Evolutionary conservation across 2,113 vertebrate species (phyloP).

Genomic region (Gambusia holbrooki): DNA sequence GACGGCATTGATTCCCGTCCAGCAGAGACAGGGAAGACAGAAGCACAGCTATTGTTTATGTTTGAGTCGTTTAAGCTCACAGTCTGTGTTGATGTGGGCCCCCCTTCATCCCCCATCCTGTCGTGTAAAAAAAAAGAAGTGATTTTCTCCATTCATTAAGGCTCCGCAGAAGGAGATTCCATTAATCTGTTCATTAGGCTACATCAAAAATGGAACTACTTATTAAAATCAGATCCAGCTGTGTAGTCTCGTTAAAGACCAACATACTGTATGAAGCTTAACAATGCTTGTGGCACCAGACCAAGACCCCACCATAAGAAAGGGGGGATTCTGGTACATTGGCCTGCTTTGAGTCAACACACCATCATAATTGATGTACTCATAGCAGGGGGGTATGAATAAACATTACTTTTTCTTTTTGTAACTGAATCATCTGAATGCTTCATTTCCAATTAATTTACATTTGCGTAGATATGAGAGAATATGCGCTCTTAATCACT

Average conservation of each 20-base stretch:
- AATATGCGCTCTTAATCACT: constrained; percentile 75
- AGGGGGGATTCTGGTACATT: constrained; percentile 57
- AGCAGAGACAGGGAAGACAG: constrained; percentile 57
- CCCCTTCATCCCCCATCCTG: constrained; percentile 5
- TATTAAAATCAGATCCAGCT: constrained; percentile 85
- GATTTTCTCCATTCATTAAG: constrained; percentile 79
- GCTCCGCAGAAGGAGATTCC: constrained; percentile 80
- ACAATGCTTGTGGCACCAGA: constrained; percentile 79
- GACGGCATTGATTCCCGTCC: constrained; percentile 74
- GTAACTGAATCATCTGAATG: constrained; percentile 64
- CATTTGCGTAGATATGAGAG: constrained; percentile 66
- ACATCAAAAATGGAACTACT: constrained; percentile 83
- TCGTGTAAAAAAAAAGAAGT: constrained; percentile 43
- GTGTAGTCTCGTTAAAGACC: constrained; percentile 78
- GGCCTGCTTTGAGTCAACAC: constrained; percentile 75
- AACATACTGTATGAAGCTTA: constrained; percentile 63
- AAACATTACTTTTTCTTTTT: constrained; percentile 74
- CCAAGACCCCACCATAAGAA: constrained; percentile 74
- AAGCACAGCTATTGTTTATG: constrained; percentile 72
- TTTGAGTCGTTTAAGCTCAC: constrained; percentile 65
- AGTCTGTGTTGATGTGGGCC: constrained; percentile 44
- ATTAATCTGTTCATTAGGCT: constrained; percentile 84
- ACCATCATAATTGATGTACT: constrained; percentile 71
- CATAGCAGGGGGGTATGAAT: constrained; percentile 78
- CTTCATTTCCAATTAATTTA: constrained; percentile 78